A percentile compares a stretch with the other conserved stretches of the same genome.
These are phyloP conservation scores for Pegea sp. DNA, from an alignment of 23 tunicate species.

Conservation along the genomic window DNA sequence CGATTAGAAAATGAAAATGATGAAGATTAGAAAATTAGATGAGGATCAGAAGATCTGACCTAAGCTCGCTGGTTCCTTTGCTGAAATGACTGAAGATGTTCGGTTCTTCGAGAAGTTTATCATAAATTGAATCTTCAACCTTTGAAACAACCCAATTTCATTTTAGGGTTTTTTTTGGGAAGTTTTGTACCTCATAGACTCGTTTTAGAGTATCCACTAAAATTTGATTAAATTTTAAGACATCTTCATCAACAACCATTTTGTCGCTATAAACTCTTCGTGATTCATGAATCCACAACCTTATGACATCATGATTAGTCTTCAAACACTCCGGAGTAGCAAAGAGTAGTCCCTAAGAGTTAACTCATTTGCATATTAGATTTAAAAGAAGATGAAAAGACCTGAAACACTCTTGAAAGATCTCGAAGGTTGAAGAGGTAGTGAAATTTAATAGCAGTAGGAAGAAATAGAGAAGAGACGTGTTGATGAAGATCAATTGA, in stretches of 20 bases:
- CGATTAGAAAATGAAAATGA: too few relatives aligned
- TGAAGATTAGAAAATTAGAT: too few relatives aligned
- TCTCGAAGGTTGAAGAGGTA: constrained; percentile 79
- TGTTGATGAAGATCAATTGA: constrained; percentile 79
- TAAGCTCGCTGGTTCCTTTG: constrained; percentile 74
- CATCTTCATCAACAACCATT: constrained; percentile 68
- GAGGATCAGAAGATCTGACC: too few relatives aligned
- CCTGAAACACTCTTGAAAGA: constrained; percentile 73
- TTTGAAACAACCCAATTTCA: neutral
- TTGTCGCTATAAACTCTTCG: constrained; percentile 74
- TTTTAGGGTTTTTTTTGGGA: neutral
- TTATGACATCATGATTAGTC: constrained; percentile 25
- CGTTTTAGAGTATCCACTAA: constrained; percentile 22
- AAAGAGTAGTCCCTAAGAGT: constrained; percentile 56
- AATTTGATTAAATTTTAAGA: constrained; percentile 27
- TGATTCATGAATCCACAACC: constrained; percentile 80
- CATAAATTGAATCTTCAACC: constrained; percentile 68
- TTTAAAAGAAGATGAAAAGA: constrained; percentile 1
- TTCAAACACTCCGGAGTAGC: constrained; percentile 61
- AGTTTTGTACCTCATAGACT: constrained; percentile 61
- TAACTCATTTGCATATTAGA: neutral
- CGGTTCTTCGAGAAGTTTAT: constrained; percentile 42
- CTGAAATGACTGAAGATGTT: constrained; percentile 82
- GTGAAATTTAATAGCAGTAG: constrained; percentile 82
- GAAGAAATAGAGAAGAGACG: constrained; percentile 41